Base-by-base conservation (phyloP, 2,113 vertebrate species). In the Neolamprologus sp. region DNA sequence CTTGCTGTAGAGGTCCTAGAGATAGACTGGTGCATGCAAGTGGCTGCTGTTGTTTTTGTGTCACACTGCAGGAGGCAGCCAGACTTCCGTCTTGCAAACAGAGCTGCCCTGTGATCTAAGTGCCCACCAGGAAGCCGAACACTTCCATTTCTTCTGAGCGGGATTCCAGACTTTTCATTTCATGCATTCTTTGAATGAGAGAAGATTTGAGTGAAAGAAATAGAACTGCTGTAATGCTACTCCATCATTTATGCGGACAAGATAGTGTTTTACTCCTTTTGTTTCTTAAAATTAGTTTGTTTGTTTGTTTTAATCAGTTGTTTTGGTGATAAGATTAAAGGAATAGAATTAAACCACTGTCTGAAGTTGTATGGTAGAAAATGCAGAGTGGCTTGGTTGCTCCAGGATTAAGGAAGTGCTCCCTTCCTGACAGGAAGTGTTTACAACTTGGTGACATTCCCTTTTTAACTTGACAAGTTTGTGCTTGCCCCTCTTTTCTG, bases 351-450 rank as follows among this genome's bases (percentile, higher is more conserved):
- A 75, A 85, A 80, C 53, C 81, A 35, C 68, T 86, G 55, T 91
- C 93, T 90, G 82, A 92, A 86, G 83, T 91, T 91, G 90, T 91
- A 94, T 95, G 84, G 82, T 88, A 91, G 91, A 95, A 92, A 95
- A 94, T 89, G 90, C 95, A 87, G 82, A 92, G 91, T 87, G 86
- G 90, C 87, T 91, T 90, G 91, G 89, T 95, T 85, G 92, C 93
- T 96, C 88, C 95, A 95, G 95, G 95, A 95, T 96, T 96, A 93
- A 96, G 97, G 97, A 97, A 97, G 96, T 93, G 90, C 94, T 96
- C 91, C 90, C 92, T 96, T 97, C 96, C 96, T 96, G 96, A 93
- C 89, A 96, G 95, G 96, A 96, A 96, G 96, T 96, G 96, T 97
- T 97, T 97, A 96, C 95, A 94, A 90, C 95, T 94, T 93, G 91